Evolutionary conservation across 2,113 vertebrate genomes (phyloP).

Genomic region (Tyrannus savana): DNA sequence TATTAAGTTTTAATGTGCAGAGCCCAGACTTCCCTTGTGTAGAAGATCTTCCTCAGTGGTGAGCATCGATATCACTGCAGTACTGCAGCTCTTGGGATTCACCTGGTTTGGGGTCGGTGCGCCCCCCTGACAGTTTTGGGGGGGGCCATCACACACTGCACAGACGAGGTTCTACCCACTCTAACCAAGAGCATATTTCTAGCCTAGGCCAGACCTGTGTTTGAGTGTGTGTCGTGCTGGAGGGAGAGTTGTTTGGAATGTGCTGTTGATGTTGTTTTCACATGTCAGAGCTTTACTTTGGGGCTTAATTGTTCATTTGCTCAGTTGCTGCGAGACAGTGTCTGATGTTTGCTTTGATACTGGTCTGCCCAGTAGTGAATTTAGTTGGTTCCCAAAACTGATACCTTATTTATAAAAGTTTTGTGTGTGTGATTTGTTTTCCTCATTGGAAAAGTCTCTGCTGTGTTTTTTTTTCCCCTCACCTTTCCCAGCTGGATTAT

Average conservation of each 20-base stretch:
- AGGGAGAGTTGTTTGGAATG: not conserved
- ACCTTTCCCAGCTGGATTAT: not conserved
- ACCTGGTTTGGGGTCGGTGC: rapidly evolving
- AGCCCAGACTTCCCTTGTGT: not conserved
- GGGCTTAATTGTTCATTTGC: not conserved
- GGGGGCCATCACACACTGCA: not conserved
- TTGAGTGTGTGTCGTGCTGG: not conserved
- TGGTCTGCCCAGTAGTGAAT: not conserved
- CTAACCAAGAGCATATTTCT: not conserved
- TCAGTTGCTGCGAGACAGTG: not conserved
- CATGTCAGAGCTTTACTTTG: not conserved
- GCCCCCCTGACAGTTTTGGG: not conserved
- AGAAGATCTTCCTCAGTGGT: not conserved
- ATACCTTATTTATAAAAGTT: not conserved
- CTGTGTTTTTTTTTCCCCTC: not conserved
- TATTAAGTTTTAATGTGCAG: not conserved
- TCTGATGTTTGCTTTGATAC: not conserved
- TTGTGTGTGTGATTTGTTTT: not conserved
- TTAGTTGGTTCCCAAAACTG: not conserved
- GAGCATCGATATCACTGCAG: not conserved
- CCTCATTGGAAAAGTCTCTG: not conserved
- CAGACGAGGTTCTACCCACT: not conserved
- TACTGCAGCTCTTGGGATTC: not conserved
- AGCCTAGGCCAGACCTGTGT: not conserved
- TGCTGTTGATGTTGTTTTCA: not conserved